Base-by-base conservation (phyloP, 2,888 invertebrate species). In the Drosophila yooni region DNA sequence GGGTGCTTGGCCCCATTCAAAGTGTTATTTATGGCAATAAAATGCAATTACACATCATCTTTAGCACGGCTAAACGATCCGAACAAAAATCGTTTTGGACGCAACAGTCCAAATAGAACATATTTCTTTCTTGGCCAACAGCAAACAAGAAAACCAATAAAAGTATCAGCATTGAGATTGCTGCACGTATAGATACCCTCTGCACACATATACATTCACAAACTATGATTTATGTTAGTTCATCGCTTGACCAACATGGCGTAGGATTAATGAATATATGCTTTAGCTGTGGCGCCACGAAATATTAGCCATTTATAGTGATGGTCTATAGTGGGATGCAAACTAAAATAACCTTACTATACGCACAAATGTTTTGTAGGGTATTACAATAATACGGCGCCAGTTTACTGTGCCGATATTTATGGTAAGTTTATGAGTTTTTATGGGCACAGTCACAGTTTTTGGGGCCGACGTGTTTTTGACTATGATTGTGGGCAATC, bases 1-100 rank as follows among this genome's bases (percentile, higher is more conserved):
- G 6, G 13, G n/a, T 71, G 34, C 38, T 18, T 64, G 71, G 56
- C 61, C 46, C 52, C 52, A 53, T 59, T 59, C 33, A 61, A 70
- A 72, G 64, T 72, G 80, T 83, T 79, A 80, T 82, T 87, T 78
- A 84, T 84, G 78, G 84, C 80, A 78, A 89, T 89, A 76, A 89
- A 82, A 82, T 73, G 84, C 89, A 87, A 87, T 85, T 87, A 87
- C 78, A 82, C 72, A 88, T 76, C 72, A 81, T 74, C 81, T 79
- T 86, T 29, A 71, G 54, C 74, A 73, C 34, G 63, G 38, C 65
- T 70, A 56, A 79, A 60, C 38, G 62, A 53, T 40, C 25, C 21
- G 34, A 59, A 40, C 43, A 46, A 48, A 33, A 66, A 56, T 21
- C 40, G 40, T 34, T 52, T 46, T 38, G 58, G 6, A 46, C 66